Percentiles rank a stretch among this genome's conserved stretches.
These are phyloP conservation scores for Neoitamus cyanurus DNA, from an alignment of 2,888 invertebrate species.

Conservation along the genomic window DNA sequence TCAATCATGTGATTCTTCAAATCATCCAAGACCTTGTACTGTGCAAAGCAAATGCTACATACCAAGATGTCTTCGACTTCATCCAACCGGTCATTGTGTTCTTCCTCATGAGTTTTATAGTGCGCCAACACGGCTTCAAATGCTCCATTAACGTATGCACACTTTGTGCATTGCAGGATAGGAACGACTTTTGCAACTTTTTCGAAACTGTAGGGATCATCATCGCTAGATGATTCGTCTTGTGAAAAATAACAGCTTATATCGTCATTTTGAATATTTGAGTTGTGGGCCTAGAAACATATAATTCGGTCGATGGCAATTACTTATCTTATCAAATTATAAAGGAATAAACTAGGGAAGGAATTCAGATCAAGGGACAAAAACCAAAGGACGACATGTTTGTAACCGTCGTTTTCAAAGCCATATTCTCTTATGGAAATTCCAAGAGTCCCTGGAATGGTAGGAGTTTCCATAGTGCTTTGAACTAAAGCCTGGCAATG, in stretches of 20 bases:
- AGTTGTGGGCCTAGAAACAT: not conserved
- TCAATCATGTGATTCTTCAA: slow-evolving; percentile 63
- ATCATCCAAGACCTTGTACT: slow-evolving; percentile 58
- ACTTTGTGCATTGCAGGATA: slow-evolving; percentile 53
- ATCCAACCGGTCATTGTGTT: not conserved
- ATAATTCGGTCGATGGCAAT: no score
- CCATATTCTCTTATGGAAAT: no score
- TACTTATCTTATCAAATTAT: no score
- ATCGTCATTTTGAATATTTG: not conserved
- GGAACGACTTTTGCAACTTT: slow-evolving; percentile 48
- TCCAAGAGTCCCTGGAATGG: not conserved
- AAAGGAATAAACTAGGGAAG: no score
- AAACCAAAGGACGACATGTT: no score
- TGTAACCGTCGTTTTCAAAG: no score
- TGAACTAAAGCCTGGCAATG: not conserved
- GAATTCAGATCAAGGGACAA: no score
- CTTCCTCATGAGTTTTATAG: slow-evolving; percentile 48
- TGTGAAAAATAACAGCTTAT: not conserved
- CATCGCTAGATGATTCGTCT: not conserved
- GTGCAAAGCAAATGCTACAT: slow-evolving; percentile 58
- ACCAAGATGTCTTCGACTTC: slow-evolving; percentile 49
- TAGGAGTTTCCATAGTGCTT: not conserved
- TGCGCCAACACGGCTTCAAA: slow-evolving; percentile 49
- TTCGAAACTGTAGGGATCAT: slow-evolving; percentile 5
- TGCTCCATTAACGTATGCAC: slow-evolving; percentile 50